A percentile compares a stretch with the other conserved stretches of the same genome.
These are phyloP conservation scores for Bhutanitis thaidina DNA, from an alignment of 2,888 invertebrate genomes.

Conservation along the genomic window DNA sequence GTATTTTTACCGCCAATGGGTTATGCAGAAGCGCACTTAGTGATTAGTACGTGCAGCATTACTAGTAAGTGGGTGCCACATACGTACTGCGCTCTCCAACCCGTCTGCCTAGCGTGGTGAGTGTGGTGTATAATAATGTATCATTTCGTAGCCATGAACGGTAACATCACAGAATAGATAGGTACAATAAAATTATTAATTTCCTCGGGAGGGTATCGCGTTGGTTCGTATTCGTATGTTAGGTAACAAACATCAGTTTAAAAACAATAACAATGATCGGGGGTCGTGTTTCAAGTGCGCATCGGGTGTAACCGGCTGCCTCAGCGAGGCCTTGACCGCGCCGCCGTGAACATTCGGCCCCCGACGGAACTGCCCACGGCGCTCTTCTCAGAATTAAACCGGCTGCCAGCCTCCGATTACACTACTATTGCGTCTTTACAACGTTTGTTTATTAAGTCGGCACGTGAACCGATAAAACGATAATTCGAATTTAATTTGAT, in stretches of 20 bases:
- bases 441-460: conserved; percentile 29
- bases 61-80: too few species aligned
- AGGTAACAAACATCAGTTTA: not conserved
- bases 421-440: conserved; percentile 39
- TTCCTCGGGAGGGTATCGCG: not conserved
- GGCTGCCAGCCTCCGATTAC: conserved; percentile 46
- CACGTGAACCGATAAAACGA: conserved; percentile 22
- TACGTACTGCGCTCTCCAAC: too few species aligned
- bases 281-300: conserved; percentile 52
- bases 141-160: too few species aligned
- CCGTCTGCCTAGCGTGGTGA: too few species aligned
- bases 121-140: too few species aligned
- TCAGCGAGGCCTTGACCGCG: conserved; percentile 69
- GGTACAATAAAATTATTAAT: too few species aligned
- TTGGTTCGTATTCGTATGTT: not conserved
- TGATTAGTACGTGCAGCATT: too few species aligned
- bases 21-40: too few species aligned
- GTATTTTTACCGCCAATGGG: too few species aligned
- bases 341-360: conserved; percentile 39
- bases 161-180: too few species aligned
- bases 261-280: conserved; percentile 15
- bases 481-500: not conserved
- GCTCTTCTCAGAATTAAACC: conserved; percentile 27
- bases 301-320: conserved; percentile 36
- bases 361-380: conserved; percentile 40